These are phyloP conservation scores for Toxostoma redivivum DNA, from an alignment of 2,113 vertebrate genomes.

Conservation along the genomic window DNA sequence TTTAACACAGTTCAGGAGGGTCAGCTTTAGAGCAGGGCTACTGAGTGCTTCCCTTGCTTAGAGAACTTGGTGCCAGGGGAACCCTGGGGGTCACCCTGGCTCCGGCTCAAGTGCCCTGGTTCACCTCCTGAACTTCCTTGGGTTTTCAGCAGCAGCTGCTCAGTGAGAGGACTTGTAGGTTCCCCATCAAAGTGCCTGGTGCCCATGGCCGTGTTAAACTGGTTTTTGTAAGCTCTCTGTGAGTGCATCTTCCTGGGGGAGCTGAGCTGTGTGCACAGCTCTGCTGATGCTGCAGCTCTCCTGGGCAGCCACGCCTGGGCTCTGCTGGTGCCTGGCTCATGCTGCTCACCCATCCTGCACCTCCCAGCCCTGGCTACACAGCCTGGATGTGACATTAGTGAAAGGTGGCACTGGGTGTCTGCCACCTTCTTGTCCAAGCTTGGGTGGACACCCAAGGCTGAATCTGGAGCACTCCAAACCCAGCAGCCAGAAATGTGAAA, in stretches of 20 bases:
- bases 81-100: fast-evolving
- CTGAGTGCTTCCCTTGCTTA: background rate
- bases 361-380: fast-evolving
- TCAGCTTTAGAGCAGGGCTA: background rate
- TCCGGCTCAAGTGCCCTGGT: background rate
- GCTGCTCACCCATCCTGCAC: background rate
- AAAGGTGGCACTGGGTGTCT: no score
- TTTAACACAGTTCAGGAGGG: background rate
- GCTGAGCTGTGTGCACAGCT: background rate
- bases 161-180: background rate
- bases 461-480: background rate
- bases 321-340: background rate
- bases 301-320: fast-evolving
- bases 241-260: background rate
- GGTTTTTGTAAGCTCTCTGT: background rate
- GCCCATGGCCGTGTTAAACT: background rate
- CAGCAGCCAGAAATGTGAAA: background rate
- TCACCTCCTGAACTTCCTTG: background rate
- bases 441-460: fast-evolving
- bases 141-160: background rate
- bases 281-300: background rate
- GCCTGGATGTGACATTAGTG: fast-evolving
- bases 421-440: background rate
- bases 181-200: background rate
- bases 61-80: background rate